Base-by-base conservation (phyloP, 2,888 invertebrate genomes). In the Hemaris fuciformis region DNA sequence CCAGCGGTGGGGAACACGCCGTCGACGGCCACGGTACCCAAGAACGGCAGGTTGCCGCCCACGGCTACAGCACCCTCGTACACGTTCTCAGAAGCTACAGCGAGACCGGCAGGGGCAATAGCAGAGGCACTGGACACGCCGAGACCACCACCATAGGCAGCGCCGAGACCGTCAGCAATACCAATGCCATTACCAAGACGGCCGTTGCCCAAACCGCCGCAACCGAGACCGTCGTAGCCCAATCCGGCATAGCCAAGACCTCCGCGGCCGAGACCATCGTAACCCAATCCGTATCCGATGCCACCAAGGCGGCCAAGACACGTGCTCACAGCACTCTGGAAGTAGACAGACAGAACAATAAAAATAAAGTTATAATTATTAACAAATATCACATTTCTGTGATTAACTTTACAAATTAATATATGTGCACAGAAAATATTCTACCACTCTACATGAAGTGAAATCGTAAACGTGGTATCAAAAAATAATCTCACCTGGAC, bases 1-100 rank as follows among this genome's bases (percentile, higher is more conserved):
- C 80, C 79, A 8, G 64, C 68, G 2, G 77, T 74, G 13, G 77
- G 77, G 3, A 79, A 57, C n/a, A 58, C 64, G 3, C 78, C 78
- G 56, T 74, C 70, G 27, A 80, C 63, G 3, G 64, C 72, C 0
- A 77, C 79, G 5, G 79, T 68, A 3, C 77, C 75, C 7, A 76
- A 53, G 71, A 79, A 77, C 5, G 77, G 80, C 18, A 81, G 56
- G 25, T 77, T 68, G 27, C 80, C 81, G 7, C 65, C 63, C 1
- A 79, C 73, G 0, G 64, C 62, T 4, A 79, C 53, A 7, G 70
- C 57, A 13, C 80, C 80, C 64, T 76, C 77, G 34, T 74, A 72
- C 0, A 65, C 66, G 38, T 80, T 80, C 13, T 77, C 78, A 23
- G 79, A 76, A 4, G 68, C 60, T 20, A 80, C 67, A 0, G 71